Percentiles rank a stretch among this genome's conserved stretches.
phyloP scores from a whole-genome alignment of 2,113 vertebrate genomes.

The Sinosuthora webbiana region DNA sequence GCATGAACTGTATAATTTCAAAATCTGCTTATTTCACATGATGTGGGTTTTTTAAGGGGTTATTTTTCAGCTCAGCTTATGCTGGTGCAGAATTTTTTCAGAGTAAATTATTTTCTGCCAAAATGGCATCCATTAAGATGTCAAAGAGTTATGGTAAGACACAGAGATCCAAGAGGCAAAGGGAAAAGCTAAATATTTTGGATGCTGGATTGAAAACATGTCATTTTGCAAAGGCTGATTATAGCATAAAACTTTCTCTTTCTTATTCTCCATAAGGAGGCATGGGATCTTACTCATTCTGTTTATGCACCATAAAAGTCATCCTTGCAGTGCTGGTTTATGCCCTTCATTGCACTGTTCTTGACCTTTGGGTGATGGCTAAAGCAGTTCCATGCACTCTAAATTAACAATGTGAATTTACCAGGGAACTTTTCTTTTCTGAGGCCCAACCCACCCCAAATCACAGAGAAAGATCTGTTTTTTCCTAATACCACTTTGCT shows the following conservation, averaged over 20 bases:
- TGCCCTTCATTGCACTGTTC: neutral
- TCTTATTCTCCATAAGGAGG: neutral
- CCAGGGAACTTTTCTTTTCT: neutral
- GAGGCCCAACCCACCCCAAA: neutral
- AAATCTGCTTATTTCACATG: neutral
- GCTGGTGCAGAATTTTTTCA: neutral
- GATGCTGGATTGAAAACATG: neutral
- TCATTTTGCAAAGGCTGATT: neutral
- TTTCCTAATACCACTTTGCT: neutral
- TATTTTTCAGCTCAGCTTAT: neutral
- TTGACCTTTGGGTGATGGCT: neutral
- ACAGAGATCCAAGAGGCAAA: neutral
- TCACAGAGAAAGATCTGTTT: neutral
- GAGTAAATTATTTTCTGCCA: neutral
- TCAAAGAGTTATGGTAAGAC: neutral
- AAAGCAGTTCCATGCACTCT: neutral
- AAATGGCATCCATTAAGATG: neutral
- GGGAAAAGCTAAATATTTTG: neutral
- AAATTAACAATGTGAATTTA: neutral
- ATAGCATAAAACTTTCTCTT: neutral
- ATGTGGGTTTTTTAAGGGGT: neutral
- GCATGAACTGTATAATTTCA: constrained; percentile 13
- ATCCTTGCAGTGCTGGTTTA: neutral
- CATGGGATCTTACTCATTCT: neutral
- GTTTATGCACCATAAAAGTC: neutral